Conservation (phyloP, 2,797 vertebrate species). For the Artibeus lituratus region DNA sequence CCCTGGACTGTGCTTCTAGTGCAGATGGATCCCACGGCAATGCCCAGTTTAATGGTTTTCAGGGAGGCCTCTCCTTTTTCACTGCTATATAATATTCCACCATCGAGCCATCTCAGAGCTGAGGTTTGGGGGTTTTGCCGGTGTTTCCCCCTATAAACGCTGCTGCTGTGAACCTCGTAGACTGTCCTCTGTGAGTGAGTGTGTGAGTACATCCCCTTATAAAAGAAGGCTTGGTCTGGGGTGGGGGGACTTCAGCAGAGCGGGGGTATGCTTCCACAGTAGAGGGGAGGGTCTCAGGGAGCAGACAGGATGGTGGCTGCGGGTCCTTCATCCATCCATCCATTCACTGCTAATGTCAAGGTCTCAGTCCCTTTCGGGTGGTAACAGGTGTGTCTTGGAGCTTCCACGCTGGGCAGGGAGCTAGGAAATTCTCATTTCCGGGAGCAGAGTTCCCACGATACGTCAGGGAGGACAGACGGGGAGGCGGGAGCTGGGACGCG, state of each 20-base stretch:
- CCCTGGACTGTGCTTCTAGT: neutral
- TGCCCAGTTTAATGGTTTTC: neutral
- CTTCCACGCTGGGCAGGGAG: neutral
- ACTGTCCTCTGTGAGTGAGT: neutral
- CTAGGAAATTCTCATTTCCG: too few species aligned
- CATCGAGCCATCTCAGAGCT: too few species aligned
- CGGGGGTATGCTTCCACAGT: neutral
- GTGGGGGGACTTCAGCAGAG: neutral
- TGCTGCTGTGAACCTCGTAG: accelerated
- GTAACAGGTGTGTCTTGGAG: neutral
- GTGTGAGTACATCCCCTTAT: neutral
- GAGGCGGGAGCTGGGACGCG: neutral
- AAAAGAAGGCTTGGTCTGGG: neutral
- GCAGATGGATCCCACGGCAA: accelerated
- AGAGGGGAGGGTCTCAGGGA: neutral
- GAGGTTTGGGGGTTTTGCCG: neutral
- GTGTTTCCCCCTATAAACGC: neutral
- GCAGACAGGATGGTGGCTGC: neutral
- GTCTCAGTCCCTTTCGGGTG: neutral
- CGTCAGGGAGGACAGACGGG: neutral
- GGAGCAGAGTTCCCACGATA: too few species aligned
- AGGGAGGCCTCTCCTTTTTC: too few species aligned
- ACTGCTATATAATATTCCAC: neutral
- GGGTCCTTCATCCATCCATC: neutral
- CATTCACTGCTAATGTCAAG: neutral